A percentile compares a stretch with the other conserved stretches of the same genome.
phyloP scores from a whole-genome alignment of 2,113 vertebrate genomes.

The Zosterops hypoxanthus region DNA sequence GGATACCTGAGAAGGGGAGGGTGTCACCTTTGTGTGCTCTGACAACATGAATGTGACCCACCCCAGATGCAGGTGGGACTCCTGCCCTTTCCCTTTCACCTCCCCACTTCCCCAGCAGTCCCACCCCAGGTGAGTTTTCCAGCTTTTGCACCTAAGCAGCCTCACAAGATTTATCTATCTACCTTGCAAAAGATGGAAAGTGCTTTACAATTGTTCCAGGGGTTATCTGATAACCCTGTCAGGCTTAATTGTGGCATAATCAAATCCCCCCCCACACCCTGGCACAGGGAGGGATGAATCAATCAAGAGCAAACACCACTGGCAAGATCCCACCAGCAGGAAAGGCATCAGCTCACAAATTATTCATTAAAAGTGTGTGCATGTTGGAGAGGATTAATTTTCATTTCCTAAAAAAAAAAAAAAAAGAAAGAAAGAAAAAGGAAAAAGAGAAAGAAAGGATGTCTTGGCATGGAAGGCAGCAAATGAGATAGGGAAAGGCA shows the following conservation, averaged over 20 bases:
- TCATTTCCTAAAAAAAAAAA: not conserved
- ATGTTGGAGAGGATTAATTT: constrained; percentile 49
- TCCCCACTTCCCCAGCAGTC: not conserved
- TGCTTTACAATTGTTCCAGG: not conserved
- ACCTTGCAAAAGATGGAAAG: constrained; percentile 1
- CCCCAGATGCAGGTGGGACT: not conserved
- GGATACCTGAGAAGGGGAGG: not conserved
- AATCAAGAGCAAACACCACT: not conserved
- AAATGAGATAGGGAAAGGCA: not conserved
- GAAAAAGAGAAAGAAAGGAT: not conserved
- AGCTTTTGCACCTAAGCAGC: not conserved
- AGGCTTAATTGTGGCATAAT: constrained; percentile 45
- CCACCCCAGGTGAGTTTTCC: not conserved
- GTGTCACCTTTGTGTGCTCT: fast-evolving
- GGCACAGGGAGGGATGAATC: not conserved
- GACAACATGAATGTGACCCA: fast-evolving
- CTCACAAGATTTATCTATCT: not conserved
- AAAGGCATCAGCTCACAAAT: constrained; percentile 16
- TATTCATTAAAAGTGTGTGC: constrained; percentile 5
- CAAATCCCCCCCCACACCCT: not conserved
- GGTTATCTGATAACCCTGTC: constrained; percentile 63
- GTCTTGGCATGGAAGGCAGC: not conserved
- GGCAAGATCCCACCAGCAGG: not conserved
- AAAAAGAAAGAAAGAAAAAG: not conserved
- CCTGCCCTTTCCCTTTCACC: not conserved